These are phyloP conservation scores for Drosophila nikananu DNA, from an alignment of 1,140 invertebrate species.

Conservation along the genomic window DNA sequence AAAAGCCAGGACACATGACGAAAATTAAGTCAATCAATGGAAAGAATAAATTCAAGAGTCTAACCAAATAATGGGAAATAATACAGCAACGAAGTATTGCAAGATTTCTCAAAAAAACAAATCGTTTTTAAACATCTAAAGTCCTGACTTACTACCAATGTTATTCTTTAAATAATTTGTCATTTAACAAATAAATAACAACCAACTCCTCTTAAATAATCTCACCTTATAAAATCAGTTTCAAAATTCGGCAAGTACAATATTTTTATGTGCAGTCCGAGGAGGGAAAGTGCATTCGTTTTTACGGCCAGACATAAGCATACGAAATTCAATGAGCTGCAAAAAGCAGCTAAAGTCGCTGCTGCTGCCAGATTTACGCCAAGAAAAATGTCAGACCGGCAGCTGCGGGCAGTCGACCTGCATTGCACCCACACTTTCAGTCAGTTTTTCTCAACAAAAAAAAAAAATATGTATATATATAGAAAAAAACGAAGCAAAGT, in stretches of 20 bases:
- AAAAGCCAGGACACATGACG: neutral
- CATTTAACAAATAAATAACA: no score
- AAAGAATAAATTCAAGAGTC: no score
- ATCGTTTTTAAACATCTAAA: neutral
- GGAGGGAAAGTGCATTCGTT: constrained; percentile 35
- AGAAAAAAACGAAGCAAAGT: constrained; percentile 6
- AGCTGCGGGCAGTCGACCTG: constrained; percentile 64
- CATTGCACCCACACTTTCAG: constrained; percentile 40
- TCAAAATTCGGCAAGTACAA: neutral
- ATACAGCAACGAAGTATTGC: neutral
- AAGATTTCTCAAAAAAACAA: neutral
- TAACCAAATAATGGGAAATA: no score
- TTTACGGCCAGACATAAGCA: constrained; percentile 79
- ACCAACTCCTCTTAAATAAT: neutral
- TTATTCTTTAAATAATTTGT: neutral
- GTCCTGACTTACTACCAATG: neutral
- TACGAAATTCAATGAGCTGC: constrained; percentile 79
- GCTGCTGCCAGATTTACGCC: constrained; percentile 78
- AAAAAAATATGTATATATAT: constrained; percentile 19
- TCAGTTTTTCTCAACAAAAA: constrained; percentile 24
- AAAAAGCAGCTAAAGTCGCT: constrained; percentile 79
- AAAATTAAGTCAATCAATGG: neutral
- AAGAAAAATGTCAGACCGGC: constrained; percentile 73
- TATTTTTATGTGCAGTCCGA: neutral
- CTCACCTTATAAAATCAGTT: neutral